These are phyloP conservation scores for Hoplostethus atlanticus DNA, from an alignment of 2,797 vertebrate species.

Conservation along the genomic window DNA sequence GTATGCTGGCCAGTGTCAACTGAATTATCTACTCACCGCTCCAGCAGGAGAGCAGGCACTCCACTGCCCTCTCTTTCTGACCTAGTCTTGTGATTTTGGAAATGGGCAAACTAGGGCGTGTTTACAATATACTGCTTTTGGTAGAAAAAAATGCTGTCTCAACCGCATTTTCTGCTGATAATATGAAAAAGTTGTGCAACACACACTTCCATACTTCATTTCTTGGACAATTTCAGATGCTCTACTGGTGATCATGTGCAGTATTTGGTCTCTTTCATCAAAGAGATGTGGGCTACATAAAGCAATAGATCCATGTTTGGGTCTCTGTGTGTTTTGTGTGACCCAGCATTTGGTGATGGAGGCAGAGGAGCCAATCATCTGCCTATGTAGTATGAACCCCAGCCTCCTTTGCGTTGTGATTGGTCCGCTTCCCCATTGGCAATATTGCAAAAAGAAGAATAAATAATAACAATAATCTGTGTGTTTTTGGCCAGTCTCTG, in stretches of 20 bases:
- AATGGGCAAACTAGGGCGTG: conserved; percentile 28
- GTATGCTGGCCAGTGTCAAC: conserved; percentile 32
- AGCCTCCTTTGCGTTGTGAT: no score
- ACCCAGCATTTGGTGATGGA: neutral
- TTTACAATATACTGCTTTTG: conserved; percentile 28
- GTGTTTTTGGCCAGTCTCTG: neutral
- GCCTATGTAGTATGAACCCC: no score
- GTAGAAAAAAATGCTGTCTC: conserved; percentile 58
- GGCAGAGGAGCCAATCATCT: no score
- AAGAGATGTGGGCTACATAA: conserved; percentile 24
- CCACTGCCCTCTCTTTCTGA: conserved; percentile 41
- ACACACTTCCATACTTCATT: conserved; percentile 53
- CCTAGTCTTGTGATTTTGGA: conserved; percentile 43
- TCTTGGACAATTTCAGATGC: conserved; percentile 56
- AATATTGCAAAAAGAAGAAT: no score
- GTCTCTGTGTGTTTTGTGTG: neutral
- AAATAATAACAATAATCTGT: no score
- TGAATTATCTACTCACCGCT: conserved; percentile 31
- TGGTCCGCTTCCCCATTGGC: no score
- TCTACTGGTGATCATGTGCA: conserved; percentile 45
- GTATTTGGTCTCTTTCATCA: conserved; percentile 37
- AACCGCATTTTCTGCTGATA: conserved; percentile 71
- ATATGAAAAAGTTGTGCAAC: conserved; percentile 59
- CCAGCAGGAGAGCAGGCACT: conserved; percentile 35
- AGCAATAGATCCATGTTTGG: conserved; percentile 10